phyloP scores from a whole-genome alignment of 2,888 invertebrate species.

The Augiades crinisus region DNA sequence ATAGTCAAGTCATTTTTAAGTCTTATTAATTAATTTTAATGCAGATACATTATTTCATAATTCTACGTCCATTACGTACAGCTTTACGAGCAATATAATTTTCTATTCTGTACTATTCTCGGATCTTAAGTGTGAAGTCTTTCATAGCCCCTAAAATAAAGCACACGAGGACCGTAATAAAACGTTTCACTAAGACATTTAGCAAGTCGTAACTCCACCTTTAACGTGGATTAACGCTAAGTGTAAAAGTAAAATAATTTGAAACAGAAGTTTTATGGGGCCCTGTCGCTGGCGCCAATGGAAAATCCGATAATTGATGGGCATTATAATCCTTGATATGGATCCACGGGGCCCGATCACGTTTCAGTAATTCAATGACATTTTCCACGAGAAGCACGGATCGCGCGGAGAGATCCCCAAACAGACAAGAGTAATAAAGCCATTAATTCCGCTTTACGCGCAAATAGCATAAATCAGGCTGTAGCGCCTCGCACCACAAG shows the following conservation, averaged over 20 bases:
- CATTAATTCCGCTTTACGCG: slow-evolving; percentile 80
- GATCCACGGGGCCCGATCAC: slow-evolving; percentile 28
- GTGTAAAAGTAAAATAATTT: slow-evolving; percentile 23
- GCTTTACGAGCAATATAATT: slow-evolving; percentile 10
- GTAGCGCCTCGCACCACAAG: slow-evolving; percentile 69
- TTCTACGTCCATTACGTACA: neutral
- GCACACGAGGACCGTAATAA: slow-evolving; percentile 27
- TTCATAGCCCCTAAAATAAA: slow-evolving; percentile 26
- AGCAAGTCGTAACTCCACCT: slow-evolving; percentile 25
- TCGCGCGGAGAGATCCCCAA: slow-evolving; percentile 56
- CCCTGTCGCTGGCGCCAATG: slow-evolving; percentile 1
- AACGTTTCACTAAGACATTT: slow-evolving; percentile 27
- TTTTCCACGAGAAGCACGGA: slow-evolving; percentile 24
- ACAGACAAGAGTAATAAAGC: slow-evolving; percentile 77
- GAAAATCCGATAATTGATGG: slow-evolving; percentile 18
- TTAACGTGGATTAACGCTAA: slow-evolving; percentile 22
- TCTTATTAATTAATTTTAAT: no score
- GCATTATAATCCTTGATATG: slow-evolving; percentile 17
- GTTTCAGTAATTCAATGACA: slow-evolving; percentile 23
- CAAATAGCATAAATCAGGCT: slow-evolving; percentile 80
- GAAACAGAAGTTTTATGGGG: slow-evolving; percentile 21
- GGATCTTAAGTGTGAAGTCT: slow-evolving; percentile 20
- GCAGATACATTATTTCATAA: neutral
- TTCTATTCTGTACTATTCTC: slow-evolving; percentile 9
- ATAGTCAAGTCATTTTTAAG: no score